Conservation (phyloP, 2,797 vertebrate species). For the Telmatherina bonti region DNA sequence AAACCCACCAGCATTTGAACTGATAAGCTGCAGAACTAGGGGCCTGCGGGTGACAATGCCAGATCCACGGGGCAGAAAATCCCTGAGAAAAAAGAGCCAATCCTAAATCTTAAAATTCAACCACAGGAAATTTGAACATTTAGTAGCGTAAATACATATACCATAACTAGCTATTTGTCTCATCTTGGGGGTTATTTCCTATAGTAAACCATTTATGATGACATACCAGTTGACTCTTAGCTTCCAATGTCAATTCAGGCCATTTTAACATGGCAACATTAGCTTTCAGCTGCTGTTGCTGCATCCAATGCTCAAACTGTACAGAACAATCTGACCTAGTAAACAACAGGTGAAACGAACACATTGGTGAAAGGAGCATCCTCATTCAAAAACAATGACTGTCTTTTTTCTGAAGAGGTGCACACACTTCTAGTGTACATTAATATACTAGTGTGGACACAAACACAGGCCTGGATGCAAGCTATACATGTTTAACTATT, state of each 20-base stretch:
- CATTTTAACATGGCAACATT: constrained; percentile 34
- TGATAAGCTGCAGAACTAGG: constrained; percentile 97
- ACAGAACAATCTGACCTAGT: constrained; percentile 38
- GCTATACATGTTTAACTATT: too few relatives aligned
- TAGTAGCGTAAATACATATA: constrained; percentile 9
- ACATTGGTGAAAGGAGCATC: constrained; percentile 21
- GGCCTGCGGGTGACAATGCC: constrained; percentile 96
- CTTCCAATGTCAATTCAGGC: constrained; percentile 14
- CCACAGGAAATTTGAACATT: constrained; percentile 7
- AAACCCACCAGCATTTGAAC: constrained; percentile 89
- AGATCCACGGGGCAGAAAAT: constrained; percentile 96
- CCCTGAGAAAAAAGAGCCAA: constrained; percentile 80
- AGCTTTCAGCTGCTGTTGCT: constrained; percentile 24
- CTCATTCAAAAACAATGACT: constrained; percentile 44
- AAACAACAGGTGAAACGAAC: constrained; percentile 45
- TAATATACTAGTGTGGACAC: background rate
- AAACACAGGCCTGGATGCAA: too few relatives aligned
- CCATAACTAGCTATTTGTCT: background rate
- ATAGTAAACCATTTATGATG: constrained; percentile 6
- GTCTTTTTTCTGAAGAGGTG: too few relatives aligned
- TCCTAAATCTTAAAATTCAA: constrained; percentile 33
- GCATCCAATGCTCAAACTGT: background rate
- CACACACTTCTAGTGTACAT: constrained; percentile 1
- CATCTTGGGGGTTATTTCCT: constrained; percentile 20
- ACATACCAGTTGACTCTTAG: background rate